These are phyloP conservation scores for Gambusia yucatana DNA, from an alignment of 2,797 vertebrate species.

Conservation along the genomic window DNA sequence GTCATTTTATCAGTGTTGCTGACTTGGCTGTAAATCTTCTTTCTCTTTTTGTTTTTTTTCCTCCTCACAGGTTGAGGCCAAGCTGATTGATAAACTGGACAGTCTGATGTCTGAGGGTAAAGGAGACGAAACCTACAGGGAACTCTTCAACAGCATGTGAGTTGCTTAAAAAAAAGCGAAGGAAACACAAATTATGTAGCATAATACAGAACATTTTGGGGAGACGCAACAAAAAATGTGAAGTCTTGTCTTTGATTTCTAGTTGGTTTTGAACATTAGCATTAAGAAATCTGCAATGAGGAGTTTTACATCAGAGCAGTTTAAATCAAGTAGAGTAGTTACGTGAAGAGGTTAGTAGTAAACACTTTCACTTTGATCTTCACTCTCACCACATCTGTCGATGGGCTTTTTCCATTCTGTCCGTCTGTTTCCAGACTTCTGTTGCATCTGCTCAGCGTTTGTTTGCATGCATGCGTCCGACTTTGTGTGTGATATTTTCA, in stretches of 20 bases:
- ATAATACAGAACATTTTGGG: not conserved
- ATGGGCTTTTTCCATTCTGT: constrained; percentile 31
- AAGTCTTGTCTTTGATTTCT: not conserved
- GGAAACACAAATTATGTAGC: not conserved
- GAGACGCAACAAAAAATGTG: not conserved
- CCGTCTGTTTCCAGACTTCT: constrained; percentile 46
- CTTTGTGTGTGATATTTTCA: constrained; percentile 15
- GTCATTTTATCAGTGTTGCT: constrained; percentile 1
- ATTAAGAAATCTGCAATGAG: not conserved
- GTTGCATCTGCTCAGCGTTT: constrained; percentile 42
- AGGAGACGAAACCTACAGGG: constrained; percentile 97
- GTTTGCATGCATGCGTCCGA: constrained; percentile 13
- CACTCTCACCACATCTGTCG: constrained; percentile 38
- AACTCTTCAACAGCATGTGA: constrained; percentile 84
- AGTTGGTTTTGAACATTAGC: not conserved
- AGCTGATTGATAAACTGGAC: constrained; percentile 98
- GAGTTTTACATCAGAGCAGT: constrained; percentile 3
- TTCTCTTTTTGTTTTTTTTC: not conserved
- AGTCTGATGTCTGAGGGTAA: constrained; percentile 99
- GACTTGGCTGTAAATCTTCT: not conserved
- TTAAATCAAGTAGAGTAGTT: constrained; percentile 6
- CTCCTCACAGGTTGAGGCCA: constrained; percentile 92
- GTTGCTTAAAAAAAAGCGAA: constrained; percentile 24
- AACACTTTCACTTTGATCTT: constrained; percentile 37
- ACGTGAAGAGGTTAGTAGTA: constrained; percentile 60